These are phyloP conservation scores for Antrozous pallidus DNA, from an alignment of 2,797 vertebrate genomes.

Conservation along the genomic window DNA sequence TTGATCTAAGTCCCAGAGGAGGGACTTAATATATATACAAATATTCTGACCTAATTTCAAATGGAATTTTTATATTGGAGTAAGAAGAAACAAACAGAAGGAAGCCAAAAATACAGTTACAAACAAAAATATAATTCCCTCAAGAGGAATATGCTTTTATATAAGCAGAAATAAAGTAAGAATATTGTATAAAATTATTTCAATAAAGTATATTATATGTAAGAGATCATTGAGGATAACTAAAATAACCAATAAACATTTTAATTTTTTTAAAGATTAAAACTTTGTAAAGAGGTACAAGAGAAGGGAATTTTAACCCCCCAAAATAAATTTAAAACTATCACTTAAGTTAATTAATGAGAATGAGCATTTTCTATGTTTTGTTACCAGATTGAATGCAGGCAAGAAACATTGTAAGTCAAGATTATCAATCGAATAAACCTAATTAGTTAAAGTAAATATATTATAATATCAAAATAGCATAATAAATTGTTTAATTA, in stretches of 20 bases:
- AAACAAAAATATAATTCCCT: not conserved
- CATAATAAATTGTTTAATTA: conserved; percentile 62
- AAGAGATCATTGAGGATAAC: conserved; percentile 63
- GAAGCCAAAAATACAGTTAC: not conserved
- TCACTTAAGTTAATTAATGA: conserved; percentile 9
- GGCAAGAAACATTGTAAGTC: conserved; percentile 27
- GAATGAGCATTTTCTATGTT: not conserved
- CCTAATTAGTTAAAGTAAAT: conserved; percentile 63
- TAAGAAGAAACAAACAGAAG: not conserved
- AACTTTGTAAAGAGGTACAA: not conserved
- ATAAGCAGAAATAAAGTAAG: conserved; percentile 65
- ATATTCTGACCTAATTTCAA: conserved; percentile 11
- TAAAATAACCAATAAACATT: conserved; percentile 30
- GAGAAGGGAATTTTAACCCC: not conserved
- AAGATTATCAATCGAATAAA: conserved; percentile 16
- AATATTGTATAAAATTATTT: conserved; percentile 57
- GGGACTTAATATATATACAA: not conserved
- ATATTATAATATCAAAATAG: conserved; percentile 50
- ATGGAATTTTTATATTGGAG: not conserved
- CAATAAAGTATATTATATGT: conserved; percentile 51
- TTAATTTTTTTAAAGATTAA: not conserved
- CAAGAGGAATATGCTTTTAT: not conserved
- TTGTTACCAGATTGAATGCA: not conserved
- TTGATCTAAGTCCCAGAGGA: too few species aligned
- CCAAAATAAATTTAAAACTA: not conserved